Conservation (phyloP, 1,140 invertebrate genomes). For the Brachionus koreanus region DNA sequence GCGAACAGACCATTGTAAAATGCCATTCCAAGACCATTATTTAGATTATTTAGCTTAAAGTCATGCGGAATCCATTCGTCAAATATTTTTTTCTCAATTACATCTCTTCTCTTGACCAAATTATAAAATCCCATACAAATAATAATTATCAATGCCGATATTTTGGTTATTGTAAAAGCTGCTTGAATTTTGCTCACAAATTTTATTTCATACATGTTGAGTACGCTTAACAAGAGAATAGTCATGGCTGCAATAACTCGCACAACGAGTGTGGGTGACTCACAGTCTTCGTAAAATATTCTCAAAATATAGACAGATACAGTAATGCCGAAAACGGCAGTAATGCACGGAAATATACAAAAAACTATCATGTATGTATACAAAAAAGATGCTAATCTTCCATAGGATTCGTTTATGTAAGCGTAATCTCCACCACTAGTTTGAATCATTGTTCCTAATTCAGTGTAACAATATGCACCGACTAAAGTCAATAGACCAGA, state of each 20-base stretch:
- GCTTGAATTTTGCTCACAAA: slow-evolving; percentile 28
- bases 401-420: slow-evolving; percentile 44
- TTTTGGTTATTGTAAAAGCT: slow-evolving; percentile 40
- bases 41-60: background rate
- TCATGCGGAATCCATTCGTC: background rate
- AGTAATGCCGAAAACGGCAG: slow-evolving; percentile 14
- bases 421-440: slow-evolving; percentile 45
- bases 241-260: background rate
- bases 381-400: slow-evolving; percentile 40
- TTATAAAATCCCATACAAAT: slow-evolving; percentile 1
- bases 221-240: background rate
- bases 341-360: slow-evolving; percentile 11
- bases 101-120: background rate
- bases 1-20: slow-evolving; percentile 57
- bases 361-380: slow-evolving; percentile 36
- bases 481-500: slow-evolving; percentile 52
- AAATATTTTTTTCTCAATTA: background rate
- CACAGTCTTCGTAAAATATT: slow-evolving; percentile 16
- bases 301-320: slow-evolving; percentile 21
- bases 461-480: slow-evolving; percentile 61
- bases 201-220: slow-evolving; percentile 13
- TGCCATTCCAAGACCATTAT: slow-evolving; percentile 45
- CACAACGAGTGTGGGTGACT: background rate
- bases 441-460: slow-evolving; percentile 66
- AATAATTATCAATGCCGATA: slow-evolving; percentile 11